Evolutionary conservation across 2,113 vertebrate genomes (phyloP), one percentile per base, ranked within the genome.

Genomic region (Pipa parva): DNA sequence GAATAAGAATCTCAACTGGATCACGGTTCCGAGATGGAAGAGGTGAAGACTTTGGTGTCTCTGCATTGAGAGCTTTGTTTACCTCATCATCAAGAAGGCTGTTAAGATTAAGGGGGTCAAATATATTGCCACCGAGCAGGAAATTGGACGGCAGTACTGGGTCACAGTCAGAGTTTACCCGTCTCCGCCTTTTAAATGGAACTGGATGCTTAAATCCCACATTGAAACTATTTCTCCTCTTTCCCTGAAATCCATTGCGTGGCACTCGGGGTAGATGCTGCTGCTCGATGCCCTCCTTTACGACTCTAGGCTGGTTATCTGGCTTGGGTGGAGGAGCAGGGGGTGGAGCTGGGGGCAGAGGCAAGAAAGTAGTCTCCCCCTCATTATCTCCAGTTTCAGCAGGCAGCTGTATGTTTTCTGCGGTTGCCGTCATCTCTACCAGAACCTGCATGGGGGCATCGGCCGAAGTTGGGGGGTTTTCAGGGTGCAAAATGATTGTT

Each of bases 71-170:
- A 0, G 76, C 80, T 22, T 86, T 87, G 83, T 88, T 97, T 25
- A 96, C 87, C 0, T 96, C 92, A 60, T 97, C 94, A 10, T 96
- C 92, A 81, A 95, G 27, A 1, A 95, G 84, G 0, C 93, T 95
- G 83, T 97, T 97, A 33, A 97, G 89, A 75, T 97, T 97, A 12
- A 97, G 78, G 0, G 94, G 94, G 74, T 96, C 93, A 8, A 94
- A 95, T 68, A 96, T 97, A 77, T 96, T 97, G 15, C 94, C 94
- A 0, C 94, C 94, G 72, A 97, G 59, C 29, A 93, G 83, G 71
- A 97, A 97, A 73, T 94, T 87, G 46, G 86, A 91, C 0, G 92
- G 94, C 1, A 93, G 81, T 3, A 92, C 81, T 0, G 92, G 86
- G 42, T 95, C 92, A 71, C 89, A 85, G 59, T 95, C 93, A 0